phyloP scores from a whole-genome alignment of 2,113 vertebrate species.

The Cyanoramphus novaezelandiae region DNA sequence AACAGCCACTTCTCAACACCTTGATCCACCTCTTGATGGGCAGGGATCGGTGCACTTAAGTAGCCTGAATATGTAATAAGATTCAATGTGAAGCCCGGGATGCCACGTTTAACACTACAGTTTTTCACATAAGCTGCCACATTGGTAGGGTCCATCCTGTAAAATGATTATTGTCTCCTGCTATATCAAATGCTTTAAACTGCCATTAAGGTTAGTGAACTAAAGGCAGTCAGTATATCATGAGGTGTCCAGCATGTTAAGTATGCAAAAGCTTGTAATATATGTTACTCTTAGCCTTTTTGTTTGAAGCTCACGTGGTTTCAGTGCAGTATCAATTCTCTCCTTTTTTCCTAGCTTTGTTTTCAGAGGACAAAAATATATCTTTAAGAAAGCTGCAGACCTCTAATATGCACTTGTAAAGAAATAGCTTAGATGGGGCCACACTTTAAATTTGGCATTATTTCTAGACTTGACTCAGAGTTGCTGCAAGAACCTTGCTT shows the following conservation, averaged over 20 bases:
- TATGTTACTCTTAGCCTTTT: not conserved
- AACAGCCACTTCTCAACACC: not conserved
- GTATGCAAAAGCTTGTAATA: not conserved
- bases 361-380: not conserved
- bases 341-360: not conserved
- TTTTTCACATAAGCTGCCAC: not conserved
- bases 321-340: not conserved
- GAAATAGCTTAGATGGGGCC: not conserved
- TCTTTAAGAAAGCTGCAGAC: not conserved
- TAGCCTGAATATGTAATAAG: not conserved
- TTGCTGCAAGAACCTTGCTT: conserved; percentile 40
- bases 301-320: not conserved
- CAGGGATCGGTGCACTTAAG: not conserved
- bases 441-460: conserved; percentile 28
- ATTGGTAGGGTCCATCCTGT: not conserved
- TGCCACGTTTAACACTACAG: not conserved
- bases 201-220: not conserved
- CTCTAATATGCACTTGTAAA: not conserved
- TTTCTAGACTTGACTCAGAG: conserved; percentile 52
- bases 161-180: not conserved
- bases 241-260: not conserved
- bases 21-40: not conserved
- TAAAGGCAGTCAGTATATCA: not conserved
- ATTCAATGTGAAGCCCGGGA: not conserved
- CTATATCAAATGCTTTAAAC: not conserved